A percentile compares a stretch with the other conserved stretches of the same genome.
Evolutionary conservation across 2,888 invertebrate genomes (phyloP).

Genomic region (Catocala nupta): DNA sequence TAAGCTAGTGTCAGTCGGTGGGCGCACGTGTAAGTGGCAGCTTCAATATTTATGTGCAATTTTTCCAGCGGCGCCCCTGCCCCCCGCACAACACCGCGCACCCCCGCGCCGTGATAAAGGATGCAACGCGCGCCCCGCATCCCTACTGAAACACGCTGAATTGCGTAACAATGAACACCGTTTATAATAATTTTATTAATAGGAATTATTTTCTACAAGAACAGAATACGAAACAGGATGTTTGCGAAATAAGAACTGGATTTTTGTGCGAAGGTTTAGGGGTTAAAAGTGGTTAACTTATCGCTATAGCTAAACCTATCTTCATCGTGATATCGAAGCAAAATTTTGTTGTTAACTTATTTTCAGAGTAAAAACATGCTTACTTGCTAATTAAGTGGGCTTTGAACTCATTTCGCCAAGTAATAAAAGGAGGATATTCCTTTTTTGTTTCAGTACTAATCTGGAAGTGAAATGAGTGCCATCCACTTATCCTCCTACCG

Average conservation of each 20-base stretch:
- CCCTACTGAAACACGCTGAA: slow-evolving; percentile 66
- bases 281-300: slow-evolving; percentile 27
- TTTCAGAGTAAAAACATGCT: slow-evolving; percentile 34
- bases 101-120: slow-evolving; percentile 74
- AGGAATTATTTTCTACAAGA: slow-evolving; percentile 56
- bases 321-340: slow-evolving; percentile 18
- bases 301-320: slow-evolving; percentile 19
- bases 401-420: slow-evolving; percentile 39
- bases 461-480: slow-evolving; percentile 27
- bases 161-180: slow-evolving; percentile 80
- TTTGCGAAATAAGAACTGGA: slow-evolving; percentile 24
- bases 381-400: slow-evolving; percentile 44
- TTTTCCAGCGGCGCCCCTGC: slow-evolving; percentile 78
- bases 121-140: slow-evolving; percentile 74
- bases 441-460: slow-evolving; percentile 40
- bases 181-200: slow-evolving; percentile 73
- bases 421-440: slow-evolving; percentile 30
- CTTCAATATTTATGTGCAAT: slow-evolving; percentile 88
- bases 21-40: slow-evolving; percentile 88
- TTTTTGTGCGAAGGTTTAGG: slow-evolving; percentile 13
- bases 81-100: slow-evolving; percentile 49
- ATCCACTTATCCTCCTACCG: slow-evolving; percentile 21
- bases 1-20: slow-evolving; percentile 60
- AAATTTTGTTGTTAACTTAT: slow-evolving; percentile 31
- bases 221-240: slow-evolving; percentile 40